Base-by-base conservation (phyloP, 2,888 invertebrate genomes). In the Epistrophe eligans region DNA sequence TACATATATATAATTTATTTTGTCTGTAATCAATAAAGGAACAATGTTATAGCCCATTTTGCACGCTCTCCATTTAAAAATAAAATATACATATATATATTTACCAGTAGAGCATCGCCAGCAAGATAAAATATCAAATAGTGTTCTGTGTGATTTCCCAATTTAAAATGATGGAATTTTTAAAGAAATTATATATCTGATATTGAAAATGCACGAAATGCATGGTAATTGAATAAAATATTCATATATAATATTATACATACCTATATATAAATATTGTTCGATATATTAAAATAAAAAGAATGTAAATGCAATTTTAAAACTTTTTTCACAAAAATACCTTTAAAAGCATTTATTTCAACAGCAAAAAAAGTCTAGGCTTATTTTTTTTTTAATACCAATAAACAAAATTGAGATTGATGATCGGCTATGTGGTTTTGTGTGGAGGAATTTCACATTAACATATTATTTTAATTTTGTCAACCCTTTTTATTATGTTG, bases 211-310 rank as follows among this genome's bases (percentile, higher is more conserved):
- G 87, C 87, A 87, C 87, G 87, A 87, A 35, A 45, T 87, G 87
- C 87, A 87, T 87, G 87, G 79, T 83, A 79, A 87, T 87, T 87
- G 83, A 87, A 76, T 72, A 76, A 66, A 83, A 79, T 71, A 82
- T 82, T 77, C 81, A 57, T 71, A 62, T 45, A 77, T 45, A 72
- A 71, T 28, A 55, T 9, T 15, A 9, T 28, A 32, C 19, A 50
- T 50, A 84, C 58, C 35, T 35, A 35, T 9, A 35, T 35, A 84
- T 79, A 77, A 58, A 66, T 77, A 71, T 58, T 87, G 85, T 87
- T 82, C 70, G 52, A 43, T n/a, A 67, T 67, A 62, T 32, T 32
- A 32, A 35, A 9, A 35, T 9, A 35, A 35, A 71, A 66, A 76
- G 79, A 83, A 72, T 87, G 82, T 72, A 87, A 83, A 87, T 72